These are phyloP conservation scores for Acanthoscelides obtectus DNA, from an alignment of 2,888 invertebrate genomes.

Conservation along the genomic window DNA sequence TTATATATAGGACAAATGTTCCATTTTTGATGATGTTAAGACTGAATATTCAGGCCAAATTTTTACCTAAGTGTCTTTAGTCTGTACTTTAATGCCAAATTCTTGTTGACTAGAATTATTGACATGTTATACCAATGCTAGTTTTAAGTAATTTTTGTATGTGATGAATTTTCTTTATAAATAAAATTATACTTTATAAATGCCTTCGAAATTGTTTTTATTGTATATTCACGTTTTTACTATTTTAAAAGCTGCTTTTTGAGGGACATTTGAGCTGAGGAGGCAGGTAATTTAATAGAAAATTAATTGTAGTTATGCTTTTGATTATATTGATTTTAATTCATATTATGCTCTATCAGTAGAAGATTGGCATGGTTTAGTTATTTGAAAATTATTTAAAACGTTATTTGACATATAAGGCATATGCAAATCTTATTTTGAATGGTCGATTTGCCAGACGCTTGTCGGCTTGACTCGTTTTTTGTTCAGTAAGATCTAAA, in stretches of 20 bases:
- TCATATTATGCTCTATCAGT: too few species aligned
- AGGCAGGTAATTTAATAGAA: not conserved
- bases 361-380: too few species aligned
- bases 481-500: too few species aligned
- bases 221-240: not conserved
- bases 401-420: too few species aligned
- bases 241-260: not conserved
- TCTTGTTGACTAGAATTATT: conserved; percentile 1
- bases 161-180: conserved; percentile 8
- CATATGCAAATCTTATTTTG: too few species aligned
- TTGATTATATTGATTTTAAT: not conserved
- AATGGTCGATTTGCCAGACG: too few species aligned
- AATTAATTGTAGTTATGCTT: too few species aligned
- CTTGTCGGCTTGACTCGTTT: too few species aligned
- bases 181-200: conserved; percentile 25
- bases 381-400: too few species aligned
- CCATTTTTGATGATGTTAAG: not conserved
- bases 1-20: not conserved
- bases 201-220: conserved; percentile 2
- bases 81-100: not conserved
- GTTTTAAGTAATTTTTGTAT: conserved; percentile 17
- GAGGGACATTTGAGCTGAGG: not conserved
- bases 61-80: not conserved
- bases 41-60: not conserved
- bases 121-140: conserved; percentile 24